These are phyloP conservation scores for Loriculus beryllinus DNA, from an alignment of 2,797 vertebrate species.

Conservation along the genomic window DNA sequence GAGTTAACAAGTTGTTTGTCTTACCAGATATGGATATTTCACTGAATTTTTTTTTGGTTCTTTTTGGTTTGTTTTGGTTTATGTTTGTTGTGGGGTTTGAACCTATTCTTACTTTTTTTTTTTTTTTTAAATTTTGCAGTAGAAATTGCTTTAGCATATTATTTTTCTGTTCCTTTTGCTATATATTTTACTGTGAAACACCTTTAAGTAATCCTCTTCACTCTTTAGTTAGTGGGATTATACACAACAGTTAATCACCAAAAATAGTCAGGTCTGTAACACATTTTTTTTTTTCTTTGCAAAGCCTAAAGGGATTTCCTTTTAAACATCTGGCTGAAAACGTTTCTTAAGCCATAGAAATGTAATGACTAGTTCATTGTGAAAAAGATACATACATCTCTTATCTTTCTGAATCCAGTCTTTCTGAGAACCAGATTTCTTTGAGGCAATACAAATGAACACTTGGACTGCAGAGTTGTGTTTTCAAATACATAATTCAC, in stretches of 20 bases:
- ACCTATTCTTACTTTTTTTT: not conserved
- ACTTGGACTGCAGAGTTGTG: not conserved
- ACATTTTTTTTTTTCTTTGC: not conserved
- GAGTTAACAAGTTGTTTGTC: not conserved
- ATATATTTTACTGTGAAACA: not conserved
- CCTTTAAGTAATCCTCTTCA: not conserved
- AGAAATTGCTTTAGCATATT: not conserved
- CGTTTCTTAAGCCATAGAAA: not conserved
- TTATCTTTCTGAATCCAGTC: not conserved
- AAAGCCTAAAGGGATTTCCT: not conserved
- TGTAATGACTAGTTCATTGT: not conserved
- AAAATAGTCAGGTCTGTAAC: not conserved
- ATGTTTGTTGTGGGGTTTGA: not conserved
- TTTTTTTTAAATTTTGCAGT: not conserved
- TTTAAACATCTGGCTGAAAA: not conserved
- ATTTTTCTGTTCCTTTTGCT: not conserved
- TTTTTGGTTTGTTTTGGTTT: not conserved
- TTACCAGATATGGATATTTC: not conserved
- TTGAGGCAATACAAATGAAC: not conserved
- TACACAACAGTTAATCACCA: not conserved
- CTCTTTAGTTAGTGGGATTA: not conserved
- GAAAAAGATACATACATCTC: not conserved
- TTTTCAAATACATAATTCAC: not conserved
- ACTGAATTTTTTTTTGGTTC: not conserved
- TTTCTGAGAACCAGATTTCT: not conserved